These are phyloP conservation scores for Acipenser transmontanus DNA, from an alignment of 2,797 vertebrate species.

Conservation along the genomic window DNA sequence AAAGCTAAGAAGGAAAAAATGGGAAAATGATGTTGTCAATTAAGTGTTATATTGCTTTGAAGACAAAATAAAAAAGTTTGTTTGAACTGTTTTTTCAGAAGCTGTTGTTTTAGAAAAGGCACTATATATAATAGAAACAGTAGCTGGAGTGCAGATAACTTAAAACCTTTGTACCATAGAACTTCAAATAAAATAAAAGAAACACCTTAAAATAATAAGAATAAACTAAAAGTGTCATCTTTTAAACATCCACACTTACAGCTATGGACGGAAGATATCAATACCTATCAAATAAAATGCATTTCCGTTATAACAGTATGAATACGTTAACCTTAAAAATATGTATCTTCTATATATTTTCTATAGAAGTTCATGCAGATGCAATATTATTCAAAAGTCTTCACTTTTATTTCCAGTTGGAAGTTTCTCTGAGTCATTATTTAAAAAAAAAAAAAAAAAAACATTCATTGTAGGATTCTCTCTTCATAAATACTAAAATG, in stretches of 20 bases:
- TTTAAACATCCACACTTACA: conserved; percentile 12
- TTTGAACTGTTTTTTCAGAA: no score
- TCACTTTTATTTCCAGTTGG: conserved; percentile 17
- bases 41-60: no score
- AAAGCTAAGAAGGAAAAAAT: no score
- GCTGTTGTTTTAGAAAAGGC: no score
- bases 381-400: not conserved
- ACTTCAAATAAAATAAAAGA: conserved; percentile 37
- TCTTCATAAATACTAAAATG: conserved; percentile 85
- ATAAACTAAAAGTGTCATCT: no score
- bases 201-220: conserved; percentile 45
- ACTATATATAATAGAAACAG: conserved; percentile 27
- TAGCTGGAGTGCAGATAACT: conserved; percentile 16
- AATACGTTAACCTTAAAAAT: conserved; percentile 17
- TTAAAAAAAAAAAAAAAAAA: conserved; percentile 41
- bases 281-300: conserved; percentile 34
- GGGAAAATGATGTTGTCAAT: no score
- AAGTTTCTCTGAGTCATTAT: conserved; percentile 35
- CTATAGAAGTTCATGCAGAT: no score
- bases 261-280: conserved; percentile 41
- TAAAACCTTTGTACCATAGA: conserved; percentile 68
- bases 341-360: no score
- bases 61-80: no score
- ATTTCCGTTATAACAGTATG: conserved; percentile 41
- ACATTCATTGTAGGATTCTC: conserved; percentile 46